A percentile compares a stretch with the other conserved stretches of the same genome.
These are phyloP conservation scores for Nemotelus nigrinus DNA, from an alignment of 2,888 invertebrate species.

Conservation along the genomic window DNA sequence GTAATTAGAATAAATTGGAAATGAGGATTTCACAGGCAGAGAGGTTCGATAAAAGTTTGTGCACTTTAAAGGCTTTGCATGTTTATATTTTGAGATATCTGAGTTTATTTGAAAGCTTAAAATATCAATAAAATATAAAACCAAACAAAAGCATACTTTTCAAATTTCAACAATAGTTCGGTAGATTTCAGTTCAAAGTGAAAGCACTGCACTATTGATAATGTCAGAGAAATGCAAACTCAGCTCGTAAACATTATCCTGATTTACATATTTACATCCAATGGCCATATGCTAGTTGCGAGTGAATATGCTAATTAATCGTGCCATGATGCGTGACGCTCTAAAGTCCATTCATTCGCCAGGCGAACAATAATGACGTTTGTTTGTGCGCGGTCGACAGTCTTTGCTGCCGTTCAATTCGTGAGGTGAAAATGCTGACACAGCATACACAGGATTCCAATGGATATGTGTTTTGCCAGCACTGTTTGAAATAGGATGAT, in stretches of 20 bases:
- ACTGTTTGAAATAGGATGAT: background rate
- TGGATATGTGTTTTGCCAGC: background rate
- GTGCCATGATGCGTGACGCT: background rate
- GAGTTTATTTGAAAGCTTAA: no score
- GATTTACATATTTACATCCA: background rate
- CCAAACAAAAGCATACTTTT: no score
- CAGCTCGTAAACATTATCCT: background rate
- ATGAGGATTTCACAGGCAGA: no score
- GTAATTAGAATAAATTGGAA: no score
- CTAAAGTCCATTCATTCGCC: background rate
- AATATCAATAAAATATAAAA: no score
- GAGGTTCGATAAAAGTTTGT: no score
- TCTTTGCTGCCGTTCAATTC: background rate
- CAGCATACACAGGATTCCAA: background rate
- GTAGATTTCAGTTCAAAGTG: no score
- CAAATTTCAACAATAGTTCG: no score
- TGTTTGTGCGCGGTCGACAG: background rate
- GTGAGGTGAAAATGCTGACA: conserved; percentile 14
- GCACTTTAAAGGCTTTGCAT: no score
- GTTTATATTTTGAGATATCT: no score
- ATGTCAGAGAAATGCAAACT: background rate
- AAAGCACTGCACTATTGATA: no score
- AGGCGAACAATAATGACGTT: background rate
- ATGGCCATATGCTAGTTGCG: background rate
- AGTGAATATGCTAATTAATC: background rate